These are phyloP conservation scores for Protonemura montana DNA, from an alignment of 2,888 invertebrate genomes.

Conservation along the genomic window DNA sequence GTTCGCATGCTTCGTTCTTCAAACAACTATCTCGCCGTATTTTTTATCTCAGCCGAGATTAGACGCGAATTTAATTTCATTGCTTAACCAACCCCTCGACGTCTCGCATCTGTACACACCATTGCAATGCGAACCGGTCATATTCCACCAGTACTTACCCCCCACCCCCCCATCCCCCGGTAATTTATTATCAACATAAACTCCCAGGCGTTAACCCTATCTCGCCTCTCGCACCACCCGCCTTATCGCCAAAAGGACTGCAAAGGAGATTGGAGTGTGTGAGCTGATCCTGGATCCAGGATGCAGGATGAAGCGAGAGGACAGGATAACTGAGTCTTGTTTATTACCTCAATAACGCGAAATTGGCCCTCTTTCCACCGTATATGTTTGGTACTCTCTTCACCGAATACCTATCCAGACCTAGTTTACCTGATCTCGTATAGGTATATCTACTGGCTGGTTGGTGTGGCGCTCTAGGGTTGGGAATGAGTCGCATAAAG, in stretches of 20 bases:
- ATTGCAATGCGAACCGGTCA: slow-evolving; percentile 8
- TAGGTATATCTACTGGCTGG: slow-evolving; percentile 14
- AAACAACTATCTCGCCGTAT: background rate
- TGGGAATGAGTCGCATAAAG: slow-evolving; percentile 32
- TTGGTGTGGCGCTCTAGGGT: background rate
- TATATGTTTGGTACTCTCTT: slow-evolving; percentile 20
- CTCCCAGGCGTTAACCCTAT: slow-evolving; percentile 34
- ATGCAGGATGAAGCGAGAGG: slow-evolving; percentile 23
- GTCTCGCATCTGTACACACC: background rate
- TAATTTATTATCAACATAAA: slow-evolving; percentile 42
- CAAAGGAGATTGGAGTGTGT: slow-evolving; percentile 29
- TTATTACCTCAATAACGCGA: slow-evolving; percentile 45
- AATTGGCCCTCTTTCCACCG: slow-evolving; percentile 42
- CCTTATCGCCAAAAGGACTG: slow-evolving; percentile 39
- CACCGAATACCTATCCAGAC: slow-evolving; percentile 18
- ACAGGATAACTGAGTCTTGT: slow-evolving; percentile 42
- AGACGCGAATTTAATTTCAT: background rate
- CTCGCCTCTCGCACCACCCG: background rate
- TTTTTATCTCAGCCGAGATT: background rate
- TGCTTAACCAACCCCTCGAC: background rate
- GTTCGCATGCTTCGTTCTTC: background rate
- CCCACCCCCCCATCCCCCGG: background rate
- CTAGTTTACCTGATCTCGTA: slow-evolving; percentile 30
- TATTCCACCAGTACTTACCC: slow-evolving; percentile 35
- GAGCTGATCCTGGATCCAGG: background rate